Conservation (phyloP, 2,113 vertebrate species). For the Cyprinodon brontotheroides region DNA sequence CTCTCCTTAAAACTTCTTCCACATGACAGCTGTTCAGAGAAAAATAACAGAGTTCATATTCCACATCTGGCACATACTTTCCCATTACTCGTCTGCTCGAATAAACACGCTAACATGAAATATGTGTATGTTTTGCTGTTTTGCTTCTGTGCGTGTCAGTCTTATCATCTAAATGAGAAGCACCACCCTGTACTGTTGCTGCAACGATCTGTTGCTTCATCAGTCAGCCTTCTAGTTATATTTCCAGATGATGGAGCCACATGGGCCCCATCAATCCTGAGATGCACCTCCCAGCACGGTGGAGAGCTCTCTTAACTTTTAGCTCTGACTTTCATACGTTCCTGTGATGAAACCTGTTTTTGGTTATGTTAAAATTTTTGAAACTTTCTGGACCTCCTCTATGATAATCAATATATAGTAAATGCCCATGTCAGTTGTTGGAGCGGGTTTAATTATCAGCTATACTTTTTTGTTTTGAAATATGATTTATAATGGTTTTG, state of each 20-base stretch:
- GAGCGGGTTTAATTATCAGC: no score
- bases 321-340: not conserved
- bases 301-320: conserved; percentile 1
- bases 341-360: conserved; percentile 12
- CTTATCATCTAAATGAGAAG: conserved; percentile 15
- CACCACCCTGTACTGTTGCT: conserved; percentile 8
- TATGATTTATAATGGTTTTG: not conserved
- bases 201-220: conserved; percentile 18
- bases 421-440: not conserved
- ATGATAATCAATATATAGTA: not conserved
- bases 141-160: not conserved
- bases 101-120: conserved; percentile 12
- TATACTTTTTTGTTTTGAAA: not conserved
- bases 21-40: conserved; percentile 14
- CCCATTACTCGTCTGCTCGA: conserved; percentile 13
- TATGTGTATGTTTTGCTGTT: not conserved
- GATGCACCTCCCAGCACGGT: not conserved
- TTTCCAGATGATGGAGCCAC: conserved; percentile 59
- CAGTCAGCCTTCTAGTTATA: conserved; percentile 14
- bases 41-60: not conserved
- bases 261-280: conserved; percentile 53
- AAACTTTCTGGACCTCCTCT: conserved; percentile 30
- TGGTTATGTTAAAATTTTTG: conserved; percentile 23
- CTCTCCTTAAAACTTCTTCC: not conserved
- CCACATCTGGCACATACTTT: conserved; percentile 36